Percentiles rank a stretch among this genome's conserved stretches.
Conservation (phyloP, 2,113 vertebrate species). For the Columbina picui region DNA sequence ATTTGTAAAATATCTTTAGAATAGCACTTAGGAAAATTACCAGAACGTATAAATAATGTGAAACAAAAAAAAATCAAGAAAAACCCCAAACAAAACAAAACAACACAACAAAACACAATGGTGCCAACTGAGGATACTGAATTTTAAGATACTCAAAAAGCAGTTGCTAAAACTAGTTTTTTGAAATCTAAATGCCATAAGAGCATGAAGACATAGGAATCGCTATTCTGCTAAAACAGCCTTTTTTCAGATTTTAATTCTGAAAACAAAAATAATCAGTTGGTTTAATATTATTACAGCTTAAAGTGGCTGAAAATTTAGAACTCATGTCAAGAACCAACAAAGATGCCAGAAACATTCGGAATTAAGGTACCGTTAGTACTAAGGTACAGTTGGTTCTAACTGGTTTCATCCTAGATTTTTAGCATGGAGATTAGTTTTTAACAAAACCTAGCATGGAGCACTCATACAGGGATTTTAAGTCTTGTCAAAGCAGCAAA, state of each 20-base stretch:
- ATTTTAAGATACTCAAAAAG: background rate
- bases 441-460: background rate
- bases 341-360: background rate
- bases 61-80: background rate
- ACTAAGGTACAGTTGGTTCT: too few species aligned
- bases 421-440: background rate
- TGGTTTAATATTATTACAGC: background rate
- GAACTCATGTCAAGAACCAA: background rate
- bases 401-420: background rate
- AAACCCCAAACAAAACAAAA: too few species aligned
- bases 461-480: background rate
- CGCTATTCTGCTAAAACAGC: background rate
- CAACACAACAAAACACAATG: accelerated
- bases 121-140: background rate
- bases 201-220: background rate
- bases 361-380: background rate
- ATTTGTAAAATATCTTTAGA: background rate
- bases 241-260: background rate
- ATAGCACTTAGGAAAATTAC: background rate
- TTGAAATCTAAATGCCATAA: background rate
- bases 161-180: background rate
- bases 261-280: background rate
- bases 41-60: background rate
- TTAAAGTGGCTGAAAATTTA: background rate
- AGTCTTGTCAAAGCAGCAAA: background rate